A percentile compares a stretch with the other conserved stretches of the same genome.
These are phyloP conservation scores for Peribatodes rhomboidaria DNA, from an alignment of 2,888 invertebrate species.

Conservation along the genomic window DNA sequence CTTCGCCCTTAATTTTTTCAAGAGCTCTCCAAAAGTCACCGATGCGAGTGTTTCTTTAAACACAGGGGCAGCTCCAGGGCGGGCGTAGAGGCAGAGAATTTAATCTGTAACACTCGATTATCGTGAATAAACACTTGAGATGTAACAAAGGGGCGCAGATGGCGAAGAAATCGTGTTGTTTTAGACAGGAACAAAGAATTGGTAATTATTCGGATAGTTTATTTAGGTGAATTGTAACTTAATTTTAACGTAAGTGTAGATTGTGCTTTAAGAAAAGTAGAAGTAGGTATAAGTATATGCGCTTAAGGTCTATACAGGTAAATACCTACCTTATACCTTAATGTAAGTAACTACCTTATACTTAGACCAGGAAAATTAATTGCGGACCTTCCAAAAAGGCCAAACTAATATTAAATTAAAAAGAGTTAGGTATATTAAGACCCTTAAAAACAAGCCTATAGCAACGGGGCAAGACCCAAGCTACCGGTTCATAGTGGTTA, in stretches of 20 bases:
- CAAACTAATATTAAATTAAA: too few relatives aligned
- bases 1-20: constrained; percentile 34
- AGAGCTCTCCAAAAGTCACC: constrained; percentile 67
- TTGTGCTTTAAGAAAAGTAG: neutral
- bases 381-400: too few relatives aligned
- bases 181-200: constrained; percentile 32
- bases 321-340: too few relatives aligned
- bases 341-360: too few relatives aligned
- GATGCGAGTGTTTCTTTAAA: constrained; percentile 68
- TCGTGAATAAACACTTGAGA: constrained; percentile 72
- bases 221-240: neutral
- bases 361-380: too few relatives aligned
- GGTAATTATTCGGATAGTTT: constrained; percentile 3
- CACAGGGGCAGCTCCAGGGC: constrained; percentile 60
- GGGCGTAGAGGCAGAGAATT: constrained; percentile 51
- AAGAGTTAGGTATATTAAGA: too few relatives aligned
- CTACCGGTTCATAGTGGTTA: too few relatives aligned
- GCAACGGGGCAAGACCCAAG: too few relatives aligned
- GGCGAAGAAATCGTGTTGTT: constrained; percentile 42
- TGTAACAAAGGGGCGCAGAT: constrained; percentile 53
- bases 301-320: too few relatives aligned
- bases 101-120: constrained; percentile 74
- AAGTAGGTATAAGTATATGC: too few relatives aligned
- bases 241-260: neutral
- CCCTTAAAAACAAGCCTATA: too few relatives aligned